Evolutionary conservation across 2,888 invertebrate species (phyloP), one percentile per base, ranked within the genome.

Genomic region (Argyresthia goedartella): DNA sequence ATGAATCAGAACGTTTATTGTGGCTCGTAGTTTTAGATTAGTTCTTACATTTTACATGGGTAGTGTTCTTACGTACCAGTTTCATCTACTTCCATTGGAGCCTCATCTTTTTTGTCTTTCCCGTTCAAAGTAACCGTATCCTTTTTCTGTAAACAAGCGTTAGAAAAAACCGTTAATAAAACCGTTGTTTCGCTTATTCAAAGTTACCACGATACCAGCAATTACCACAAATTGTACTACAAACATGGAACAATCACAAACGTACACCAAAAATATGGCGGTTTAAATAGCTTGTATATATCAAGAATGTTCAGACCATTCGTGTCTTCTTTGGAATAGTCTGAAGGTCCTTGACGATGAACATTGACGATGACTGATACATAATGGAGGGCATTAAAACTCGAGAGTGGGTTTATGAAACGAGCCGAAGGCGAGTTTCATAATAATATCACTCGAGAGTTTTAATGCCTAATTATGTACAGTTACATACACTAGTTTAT

Each of bases 41-140:
- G n/a, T n/a, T n/a, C n/a, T n/a, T n/a, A n/a, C n/a, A n/a, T 15
- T 11, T 11, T 14, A 47, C 2, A 16, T 10, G 10, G n/a, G 8
- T 13, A 9, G 4, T 4, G 1, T 44, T 35, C 14, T 15, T 39
- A 63, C 73, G 68, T 52, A 84, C 81, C 82, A 62, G 77, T 74
- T 65, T 81, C 76, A 56, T 85, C 82, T 45, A 84, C 80, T 55
- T 81, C 85, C 84, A 84, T 84, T 0, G 76, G 66, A 1, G 75
- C 66, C 52, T 75, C 76, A 6, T 25, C 25, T 59, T 73, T 77
- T 52, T 78, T 78, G 52, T 85, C 81, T 54, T 81, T 80, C 6
- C 87, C 87, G 15, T 87, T 87, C 52, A 82, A 67, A 4, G 25
- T 25, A 25, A 25, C 25, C 25, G 25, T 25, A 4, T 25, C 25